Conservation (phyloP, 2,113 vertebrate genomes). For the Peromyscus polionotus region DNA sequence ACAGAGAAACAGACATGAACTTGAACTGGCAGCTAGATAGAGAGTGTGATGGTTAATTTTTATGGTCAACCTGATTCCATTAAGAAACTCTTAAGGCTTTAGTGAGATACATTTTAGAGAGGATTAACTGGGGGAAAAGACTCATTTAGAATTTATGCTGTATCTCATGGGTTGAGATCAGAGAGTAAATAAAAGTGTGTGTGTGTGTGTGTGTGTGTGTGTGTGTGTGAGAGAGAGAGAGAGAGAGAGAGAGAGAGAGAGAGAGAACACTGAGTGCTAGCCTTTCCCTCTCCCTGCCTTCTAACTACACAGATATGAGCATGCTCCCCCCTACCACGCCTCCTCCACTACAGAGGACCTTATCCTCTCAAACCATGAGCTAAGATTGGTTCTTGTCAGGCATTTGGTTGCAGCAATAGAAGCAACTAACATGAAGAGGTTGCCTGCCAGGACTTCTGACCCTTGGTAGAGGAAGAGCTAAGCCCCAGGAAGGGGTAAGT, state of each 20-base stretch:
- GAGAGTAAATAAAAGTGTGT: not conserved
- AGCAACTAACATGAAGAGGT: not conserved
- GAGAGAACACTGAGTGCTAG: too few species aligned
- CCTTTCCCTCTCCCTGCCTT: not conserved
- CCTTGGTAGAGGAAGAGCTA: not conserved
- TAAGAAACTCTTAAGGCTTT: not conserved
- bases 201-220: too few species aligned
- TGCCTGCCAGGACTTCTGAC: not conserved
- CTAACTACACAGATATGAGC: not conserved
- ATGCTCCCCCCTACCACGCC: too few species aligned
- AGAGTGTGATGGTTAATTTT: not conserved
- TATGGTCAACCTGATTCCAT: not conserved
- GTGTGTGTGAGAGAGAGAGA: not conserved
- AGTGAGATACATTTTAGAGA: not conserved
- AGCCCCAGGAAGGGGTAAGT: not conserved
- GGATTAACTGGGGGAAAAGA: not conserved
- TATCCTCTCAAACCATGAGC: not conserved
- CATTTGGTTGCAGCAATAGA: not conserved
- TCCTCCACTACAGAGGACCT: not conserved
- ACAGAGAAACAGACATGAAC: not conserved
- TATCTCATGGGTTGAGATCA: not conserved
- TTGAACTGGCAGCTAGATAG: not conserved
- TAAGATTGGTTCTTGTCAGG: not conserved
- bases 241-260: not conserved
- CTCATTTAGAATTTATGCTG: not conserved